Evolutionary conservation across 2,797 vertebrate genomes (phyloP).

Genomic region (Eleutherodactylus coqui): DNA sequence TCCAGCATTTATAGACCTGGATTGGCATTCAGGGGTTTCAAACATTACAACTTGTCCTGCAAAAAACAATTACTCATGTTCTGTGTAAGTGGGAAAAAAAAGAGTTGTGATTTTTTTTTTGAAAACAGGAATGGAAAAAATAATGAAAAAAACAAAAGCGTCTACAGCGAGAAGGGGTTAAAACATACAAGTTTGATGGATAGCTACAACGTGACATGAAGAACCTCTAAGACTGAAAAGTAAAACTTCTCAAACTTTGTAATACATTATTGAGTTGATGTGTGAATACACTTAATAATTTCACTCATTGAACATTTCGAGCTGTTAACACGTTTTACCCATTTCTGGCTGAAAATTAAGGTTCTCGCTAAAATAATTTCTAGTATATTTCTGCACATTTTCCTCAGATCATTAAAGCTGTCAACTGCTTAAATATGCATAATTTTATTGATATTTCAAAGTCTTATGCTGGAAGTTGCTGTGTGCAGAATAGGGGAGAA

Average conservation of each 20-base stretch:
- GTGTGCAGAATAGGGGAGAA: background rate
- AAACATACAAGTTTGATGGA: too few species aligned
- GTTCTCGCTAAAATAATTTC: constrained; percentile 22
- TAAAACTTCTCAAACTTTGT: background rate
- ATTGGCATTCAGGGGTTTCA: too few species aligned
- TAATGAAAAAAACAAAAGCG: too few species aligned
- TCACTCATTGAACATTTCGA: background rate
- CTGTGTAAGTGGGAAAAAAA: too few species aligned
- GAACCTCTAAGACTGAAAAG: background rate
- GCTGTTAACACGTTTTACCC: constrained; percentile 5
- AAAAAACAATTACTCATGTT: too few species aligned
- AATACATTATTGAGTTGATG: background rate
- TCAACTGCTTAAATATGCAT: constrained; percentile 39
- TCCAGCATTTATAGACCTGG: too few species aligned
- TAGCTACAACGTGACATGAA: too few species aligned
- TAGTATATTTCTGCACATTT: constrained; percentile 28
- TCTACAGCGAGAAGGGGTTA: too few species aligned
- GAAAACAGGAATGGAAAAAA: too few species aligned
- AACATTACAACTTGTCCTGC: too few species aligned
- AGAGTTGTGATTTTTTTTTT: too few species aligned
- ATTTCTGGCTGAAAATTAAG: constrained; percentile 37
- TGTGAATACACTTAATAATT: constrained; percentile 14
- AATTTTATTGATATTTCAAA: constrained; percentile 49
- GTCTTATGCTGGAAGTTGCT: constrained; percentile 15
- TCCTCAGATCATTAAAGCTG: constrained; percentile 53